A percentile compares a stretch with the other conserved stretches of the same genome.
These are phyloP conservation scores for Naja naja DNA, from an alignment of 2,113 vertebrate species.

Conservation along the genomic window DNA sequence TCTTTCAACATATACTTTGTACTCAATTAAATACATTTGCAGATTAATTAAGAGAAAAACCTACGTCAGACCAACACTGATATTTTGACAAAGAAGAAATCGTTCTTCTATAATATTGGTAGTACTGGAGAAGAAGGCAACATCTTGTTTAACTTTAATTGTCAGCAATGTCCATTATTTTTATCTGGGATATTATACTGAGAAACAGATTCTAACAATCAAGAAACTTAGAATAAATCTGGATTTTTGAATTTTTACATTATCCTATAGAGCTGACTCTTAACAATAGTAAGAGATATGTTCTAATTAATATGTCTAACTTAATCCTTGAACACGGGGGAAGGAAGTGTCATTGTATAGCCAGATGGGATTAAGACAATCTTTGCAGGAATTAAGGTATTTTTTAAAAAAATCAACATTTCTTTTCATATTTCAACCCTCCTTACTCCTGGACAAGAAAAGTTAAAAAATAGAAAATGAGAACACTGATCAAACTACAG, in stretches of 20 bases:
- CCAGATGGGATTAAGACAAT: constrained; percentile 44
- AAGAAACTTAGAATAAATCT: background rate
- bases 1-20: too few species aligned
- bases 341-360: constrained; percentile 42
- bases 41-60: background rate
- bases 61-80: background rate
- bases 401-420: background rate
- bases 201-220: background rate
- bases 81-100: background rate
- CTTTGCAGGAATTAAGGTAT: constrained; percentile 17
- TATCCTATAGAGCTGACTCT: background rate
- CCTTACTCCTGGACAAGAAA: background rate
- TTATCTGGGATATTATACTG: background rate
- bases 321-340: constrained; percentile 29
- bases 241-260: background rate
- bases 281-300: constrained; percentile 19
- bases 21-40: background rate
- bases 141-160: background rate
- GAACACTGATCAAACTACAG: background rate
- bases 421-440: background rate
- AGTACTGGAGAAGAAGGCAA: background rate
- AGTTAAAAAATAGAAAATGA: background rate
- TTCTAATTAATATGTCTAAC: constrained; percentile 20
- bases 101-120: background rate
- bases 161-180: background rate